Evolutionary conservation across 2,113 vertebrate genomes (phyloP).

Genomic region (Pelvicachromis taeniatus): DNA sequence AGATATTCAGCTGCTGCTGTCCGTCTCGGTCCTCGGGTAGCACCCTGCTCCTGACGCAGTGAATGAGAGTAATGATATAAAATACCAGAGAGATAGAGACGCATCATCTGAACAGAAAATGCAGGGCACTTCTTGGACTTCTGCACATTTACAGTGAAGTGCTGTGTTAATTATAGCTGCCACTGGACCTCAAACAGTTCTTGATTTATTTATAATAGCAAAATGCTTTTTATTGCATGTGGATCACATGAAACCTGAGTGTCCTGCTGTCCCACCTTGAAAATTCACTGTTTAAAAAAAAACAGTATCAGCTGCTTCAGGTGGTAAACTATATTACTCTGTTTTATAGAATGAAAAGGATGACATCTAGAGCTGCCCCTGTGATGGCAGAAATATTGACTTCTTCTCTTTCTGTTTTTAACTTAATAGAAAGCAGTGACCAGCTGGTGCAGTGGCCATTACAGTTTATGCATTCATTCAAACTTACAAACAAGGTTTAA

Average conservation of each 20-base stretch:
- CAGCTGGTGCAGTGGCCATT: not conserved
- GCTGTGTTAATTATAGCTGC: not conserved
- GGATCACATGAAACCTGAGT: not conserved
- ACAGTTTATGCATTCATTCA: not conserved
- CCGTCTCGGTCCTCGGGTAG: conserved; percentile 53
- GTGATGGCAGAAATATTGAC: not conserved
- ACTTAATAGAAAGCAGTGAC: not conserved
- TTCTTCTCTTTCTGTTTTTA: not conserved
- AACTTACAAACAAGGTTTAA: not conserved
- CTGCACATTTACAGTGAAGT: not conserved
- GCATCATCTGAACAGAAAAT: not conserved
- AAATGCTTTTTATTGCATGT: not conserved
- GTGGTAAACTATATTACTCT: not conserved
- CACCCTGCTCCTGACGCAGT: not conserved
- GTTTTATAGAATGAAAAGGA: not conserved
- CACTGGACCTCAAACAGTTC: not conserved
- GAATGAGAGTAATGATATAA: not conserved
- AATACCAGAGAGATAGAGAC: not conserved
- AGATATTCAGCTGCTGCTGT: conserved; percentile 79
- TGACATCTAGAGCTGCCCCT: not conserved
- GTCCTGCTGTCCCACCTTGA: not conserved
- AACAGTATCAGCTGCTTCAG: not conserved
- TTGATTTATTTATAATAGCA: conserved; percentile 10
- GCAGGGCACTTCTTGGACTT: not conserved
- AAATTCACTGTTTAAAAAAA: not conserved